A percentile compares a stretch with the other conserved stretches of the same genome.
phyloP scores from a whole-genome alignment of 1,140 invertebrate species.

The fruit fly (Drosophila melanogaster) region Release_6_plus_ISO1_MT NT_033779.5:1700001-1700500 shows the following conservation, averaged over 20 bases:
- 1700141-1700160: constrained; percentile 56
- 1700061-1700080: constrained; percentile 12
- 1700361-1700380: constrained; percentile 4
- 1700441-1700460: constrained; percentile 42
- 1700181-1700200: constrained; percentile 83
- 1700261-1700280: constrained; percentile 51
- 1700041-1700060: constrained; percentile 26
- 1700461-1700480: constrained; percentile 57
- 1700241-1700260: constrained; percentile 18
- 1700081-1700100: constrained; percentile 41
- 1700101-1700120: constrained; percentile 30
- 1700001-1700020: constrained; percentile 65
- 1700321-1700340: constrained; percentile 24
- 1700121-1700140: constrained; percentile 62
- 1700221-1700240: constrained; percentile 21
- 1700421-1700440: constrained; percentile 47
- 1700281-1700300: constrained; percentile 70
- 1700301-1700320: constrained; percentile 1
- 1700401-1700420: constrained; percentile 79
- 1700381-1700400: constrained; percentile 32
- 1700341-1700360: constrained; percentile 33
- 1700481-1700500: constrained; percentile 60
- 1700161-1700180: constrained; percentile 84
- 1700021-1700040: constrained; percentile 48
- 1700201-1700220: constrained; percentile 68